Evolutionary conservation across 2,113 vertebrate species (phyloP).

Genomic region (Callionymus lyra): DNA sequence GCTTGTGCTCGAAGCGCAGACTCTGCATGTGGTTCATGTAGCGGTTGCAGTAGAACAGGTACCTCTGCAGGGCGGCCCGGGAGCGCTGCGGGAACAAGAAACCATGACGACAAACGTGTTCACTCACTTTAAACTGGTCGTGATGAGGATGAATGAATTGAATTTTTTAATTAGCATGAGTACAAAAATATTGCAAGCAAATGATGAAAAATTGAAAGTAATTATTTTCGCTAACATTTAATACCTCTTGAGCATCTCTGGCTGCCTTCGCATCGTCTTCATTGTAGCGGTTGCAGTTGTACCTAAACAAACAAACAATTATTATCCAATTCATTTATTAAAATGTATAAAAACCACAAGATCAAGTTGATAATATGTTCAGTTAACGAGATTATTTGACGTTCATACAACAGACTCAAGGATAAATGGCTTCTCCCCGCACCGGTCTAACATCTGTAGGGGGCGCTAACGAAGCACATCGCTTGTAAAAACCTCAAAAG

Average conservation of each 20-base stretch:
- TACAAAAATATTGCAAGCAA: background rate
- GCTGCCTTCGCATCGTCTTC: constrained; percentile 99
- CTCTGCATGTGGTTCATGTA: constrained; percentile 99
- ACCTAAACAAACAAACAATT: constrained; percentile 65
- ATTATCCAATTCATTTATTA: background rate
- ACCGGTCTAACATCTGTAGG: background rate
- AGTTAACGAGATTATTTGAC: background rate
- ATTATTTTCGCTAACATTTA: background rate
- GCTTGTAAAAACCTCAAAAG: background rate
- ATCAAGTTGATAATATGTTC: background rate
- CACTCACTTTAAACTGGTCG: too few species aligned
- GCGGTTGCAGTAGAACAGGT: constrained; percentile 99
- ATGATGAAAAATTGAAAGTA: too few species aligned
- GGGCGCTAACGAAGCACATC: background rate
- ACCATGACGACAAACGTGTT: too few species aligned
- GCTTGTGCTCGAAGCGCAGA: constrained; percentile 98
- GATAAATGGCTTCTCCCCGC: background rate
- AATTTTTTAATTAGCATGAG: background rate
- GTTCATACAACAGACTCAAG: background rate
- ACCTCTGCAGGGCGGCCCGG: constrained; percentile 94
- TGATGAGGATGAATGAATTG: too few species aligned
- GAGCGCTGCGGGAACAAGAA: constrained; percentile 72
- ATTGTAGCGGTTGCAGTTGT: constrained; percentile 99
- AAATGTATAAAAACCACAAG: background rate
- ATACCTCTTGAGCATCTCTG: constrained; percentile 96